phyloP scores from a whole-genome alignment of 2,797 vertebrate genomes.

The Phalanger gymnotis region DNA sequence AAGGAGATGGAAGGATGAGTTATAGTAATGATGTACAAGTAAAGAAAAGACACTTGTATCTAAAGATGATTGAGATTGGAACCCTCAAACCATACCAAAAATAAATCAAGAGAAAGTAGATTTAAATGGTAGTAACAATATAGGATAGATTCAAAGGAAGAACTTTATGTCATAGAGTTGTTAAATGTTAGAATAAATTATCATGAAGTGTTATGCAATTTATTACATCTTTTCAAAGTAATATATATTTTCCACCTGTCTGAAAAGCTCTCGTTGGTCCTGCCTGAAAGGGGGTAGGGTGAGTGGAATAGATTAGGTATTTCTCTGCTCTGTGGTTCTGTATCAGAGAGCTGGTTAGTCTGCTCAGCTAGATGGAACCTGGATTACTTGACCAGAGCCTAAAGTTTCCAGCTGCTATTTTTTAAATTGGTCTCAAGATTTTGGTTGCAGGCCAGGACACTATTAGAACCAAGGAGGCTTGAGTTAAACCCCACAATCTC shows the following conservation, averaged over 20 bases:
- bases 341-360: neutral
- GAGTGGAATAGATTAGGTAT: neutral
- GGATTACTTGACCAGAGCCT: neutral
- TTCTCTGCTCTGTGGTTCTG: neutral
- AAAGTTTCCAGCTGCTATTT: neutral
- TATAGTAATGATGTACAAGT: neutral
- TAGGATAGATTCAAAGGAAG: neutral
- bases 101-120: neutral
- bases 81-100: conserved; percentile 20
- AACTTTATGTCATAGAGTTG: neutral
- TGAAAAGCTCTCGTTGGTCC: conserved; percentile 6
- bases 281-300: neutral
- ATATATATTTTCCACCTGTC: neutral
- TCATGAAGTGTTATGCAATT: neutral
- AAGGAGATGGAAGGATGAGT: neutral
- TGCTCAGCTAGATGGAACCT: neutral
- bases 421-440: neutral
- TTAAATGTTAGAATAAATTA: conserved; percentile 1
- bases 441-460: neutral
- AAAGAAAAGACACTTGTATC: neutral
- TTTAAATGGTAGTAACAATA: neutral
- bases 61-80: neutral
- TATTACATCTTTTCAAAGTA: conserved; percentile 8
- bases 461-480: neutral
- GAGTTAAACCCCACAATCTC: neutral